Evolutionary conservation across 2,797 vertebrate genomes (phyloP), one percentile per base, ranked within the genome.

Genomic region (Tiaroga cobitis): DNA sequence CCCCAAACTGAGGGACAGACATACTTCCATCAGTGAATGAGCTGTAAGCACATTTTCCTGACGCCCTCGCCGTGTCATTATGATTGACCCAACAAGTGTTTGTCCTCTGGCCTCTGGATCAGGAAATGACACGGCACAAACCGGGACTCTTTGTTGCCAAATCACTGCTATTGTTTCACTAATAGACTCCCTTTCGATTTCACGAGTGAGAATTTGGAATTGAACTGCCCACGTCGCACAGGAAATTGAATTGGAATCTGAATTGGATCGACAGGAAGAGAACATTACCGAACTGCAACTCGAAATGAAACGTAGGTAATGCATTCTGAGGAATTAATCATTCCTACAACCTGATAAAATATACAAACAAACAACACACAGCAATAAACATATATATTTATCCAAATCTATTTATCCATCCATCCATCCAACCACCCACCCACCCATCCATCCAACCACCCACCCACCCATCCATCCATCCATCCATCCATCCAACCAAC

Each of bases 1-100:
- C 82, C 81, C 46, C 37, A n/a, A 49, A 83, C 43, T 39, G 59
- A 76, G 34, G 24, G 59, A 74, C 41, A 82, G 59, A 74, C 81
- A 74, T 46, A 41, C 59, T 34, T 82, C 43, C 32, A 56, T 68
- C 72, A 77, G 61, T 21, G 61, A 83, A 83, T 51, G 32, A 83
- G 72, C 43, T 75, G 61, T 39, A 83, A 77, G 46, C 43, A 41
- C 32, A 76, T 77, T 77, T 79, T 59, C 65, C 65, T n/a, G 32
- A 49, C 49, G 56, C 81, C 56, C 69, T 83, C 18, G 5, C 67
- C 11, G 32, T 4, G n/a, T 84, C 63, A 43, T 56, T 70, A 26
- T n/a, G 13, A 70, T 29, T 43, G 83, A 79, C 37, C 61, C 61
- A 84, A 67, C 61, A 75, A 54, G 82, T 26, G 73, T 39, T 76